Percentiles rank a stretch among this genome's conserved stretches.
Conservation (phyloP, 2,113 vertebrate species). For the Lichenostomus cassidix region DNA sequence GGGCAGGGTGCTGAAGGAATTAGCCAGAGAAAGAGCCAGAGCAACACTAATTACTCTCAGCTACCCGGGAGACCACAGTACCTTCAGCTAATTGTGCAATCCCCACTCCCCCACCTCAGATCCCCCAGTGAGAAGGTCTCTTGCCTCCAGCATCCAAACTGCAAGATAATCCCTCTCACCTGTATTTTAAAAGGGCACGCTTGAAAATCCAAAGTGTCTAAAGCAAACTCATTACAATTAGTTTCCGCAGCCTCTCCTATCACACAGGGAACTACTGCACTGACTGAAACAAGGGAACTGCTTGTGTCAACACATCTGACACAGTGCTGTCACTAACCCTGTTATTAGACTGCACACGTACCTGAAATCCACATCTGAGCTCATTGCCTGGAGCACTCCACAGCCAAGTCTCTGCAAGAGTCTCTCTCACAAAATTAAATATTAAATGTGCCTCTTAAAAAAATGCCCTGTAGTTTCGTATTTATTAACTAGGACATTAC, state of each 20-base stretch:
- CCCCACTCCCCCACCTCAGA: background rate
- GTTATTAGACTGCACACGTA: slow-evolving; percentile 7
- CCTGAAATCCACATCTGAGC: slow-evolving; percentile 45
- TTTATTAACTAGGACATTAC: background rate
- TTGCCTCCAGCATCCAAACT: slow-evolving; percentile 4
- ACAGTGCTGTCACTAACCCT: slow-evolving; percentile 15
- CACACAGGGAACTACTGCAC: background rate
- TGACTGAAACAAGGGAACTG: background rate
- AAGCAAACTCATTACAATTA: background rate
- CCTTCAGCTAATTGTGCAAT: slow-evolving; percentile 52
- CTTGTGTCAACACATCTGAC: slow-evolving; percentile 12
- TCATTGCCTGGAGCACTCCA: slow-evolving; percentile 12
- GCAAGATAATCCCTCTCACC: slow-evolving; percentile 46
- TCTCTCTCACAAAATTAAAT: slow-evolving; percentile 24
- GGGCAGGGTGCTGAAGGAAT: slow-evolving; percentile 65
- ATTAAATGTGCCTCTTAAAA: slow-evolving; percentile 15
- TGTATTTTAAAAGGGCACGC: slow-evolving; percentile 15
- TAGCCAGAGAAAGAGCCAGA: slow-evolving; percentile 20
- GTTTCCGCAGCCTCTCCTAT: background rate
- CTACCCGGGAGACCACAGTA: slow-evolving; percentile 21
- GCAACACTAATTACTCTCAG: slow-evolving; percentile 53
- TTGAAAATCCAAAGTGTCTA: background rate
- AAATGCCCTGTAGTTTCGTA: slow-evolving; percentile 8
- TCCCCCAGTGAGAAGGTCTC: slow-evolving; percentile 6
- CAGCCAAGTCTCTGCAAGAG: slow-evolving; percentile 42